Evolutionary conservation across 2,113 vertebrate species (phyloP).

Genomic region (zebrafish (Danio rerio)): GRCz12tu NC_133178.1:22581001-22581500

Average conservation of each 20-base stretch:
- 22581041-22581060: too few species aligned
- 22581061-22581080: too few species aligned
- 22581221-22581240: neutral
- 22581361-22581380: slow-evolving; percentile 35
- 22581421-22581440: slow-evolving; percentile 19
- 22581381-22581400: slow-evolving; percentile 14
- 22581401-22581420: slow-evolving; percentile 11
- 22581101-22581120: too few species aligned
- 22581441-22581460: neutral
- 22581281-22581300: slow-evolving; percentile 25
- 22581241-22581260: neutral
- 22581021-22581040: too few species aligned
- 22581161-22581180: too few species aligned
- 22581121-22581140: too few species aligned
- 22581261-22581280: neutral
- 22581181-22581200: neutral
- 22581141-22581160: too few species aligned
- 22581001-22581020: too few species aligned
- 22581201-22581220: neutral
- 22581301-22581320: slow-evolving; percentile 16
- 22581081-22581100: too few species aligned
- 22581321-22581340: slow-evolving; percentile 40
- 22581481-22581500: neutral
- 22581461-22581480: slow-evolving; percentile 1
- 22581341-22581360: slow-evolving; percentile 27